Evolutionary conservation across 1,140 invertebrate species (phyloP), one percentile per base, ranked within the genome.

Genomic region (Psilanteris sp.): DNA sequence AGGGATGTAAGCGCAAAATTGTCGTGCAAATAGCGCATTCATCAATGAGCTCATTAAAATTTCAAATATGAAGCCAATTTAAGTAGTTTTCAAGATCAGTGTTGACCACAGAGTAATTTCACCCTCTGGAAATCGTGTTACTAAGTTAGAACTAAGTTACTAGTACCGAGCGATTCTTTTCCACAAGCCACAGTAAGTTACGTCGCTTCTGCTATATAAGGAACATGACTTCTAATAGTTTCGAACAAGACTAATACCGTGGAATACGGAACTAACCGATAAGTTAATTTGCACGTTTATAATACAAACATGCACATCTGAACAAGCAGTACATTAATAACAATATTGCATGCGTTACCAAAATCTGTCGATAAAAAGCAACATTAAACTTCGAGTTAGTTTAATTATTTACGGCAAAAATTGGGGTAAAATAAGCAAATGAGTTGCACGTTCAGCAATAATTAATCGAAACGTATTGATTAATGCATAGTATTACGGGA

Each of bases 141-240:
- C 44, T 15, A 59, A 73, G 43, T 73, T 59, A 22, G 43, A 73
- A 73, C 37, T 14, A 26, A 66, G 52, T 73, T 73, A 66, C 52
- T 9, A 18, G 36, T 48, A 59, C 36, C 31, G 39, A 32, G 3
- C 36, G 29, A 43, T 64, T 73, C 70, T 66, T 73, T 73, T 27
- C 22, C 27, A 10, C 26, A 64, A 73, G 27, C 68, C 68, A 16
- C 46, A 64, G 41, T 32, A 48, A 64, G 68, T 73, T 73, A 59
- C 36, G 44, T 29, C 11, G 26, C 18, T 31, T 3, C 7, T 26
- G 44, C 24, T 52, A 13, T 41, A 27, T 57, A 64, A 59, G 43
- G 43, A 64, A 52, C 59, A 43, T 29, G 59, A 50, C 59, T 66
- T 73, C 27, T 61, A 66, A 52, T 73, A 73, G 70, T 64, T 64